Evolutionary conservation across 2,888 invertebrate genomes (phyloP), one percentile per base, ranked within the genome.

Genomic region (Ferdinandea cuprea): DNA sequence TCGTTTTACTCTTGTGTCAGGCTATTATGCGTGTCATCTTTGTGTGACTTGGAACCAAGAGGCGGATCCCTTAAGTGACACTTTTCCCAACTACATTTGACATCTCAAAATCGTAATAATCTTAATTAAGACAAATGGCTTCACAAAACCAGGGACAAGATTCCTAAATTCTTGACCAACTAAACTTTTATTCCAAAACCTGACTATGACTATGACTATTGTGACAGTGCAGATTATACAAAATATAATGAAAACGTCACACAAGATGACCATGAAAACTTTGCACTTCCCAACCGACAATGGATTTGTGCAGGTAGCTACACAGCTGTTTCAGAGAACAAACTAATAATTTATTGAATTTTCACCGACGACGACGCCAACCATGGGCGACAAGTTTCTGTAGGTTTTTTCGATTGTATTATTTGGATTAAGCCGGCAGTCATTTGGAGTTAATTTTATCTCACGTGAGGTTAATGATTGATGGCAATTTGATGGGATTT

Each of bases 121-220:
- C 66, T 42, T 68, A 76, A 76, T 76, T 76, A 76, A 76, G 74
- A 76, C 52, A 68, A 76, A 76, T 76, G 59, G 13, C 61, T 35
- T 15, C 32, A 54, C 44, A 66, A 44, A 46, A 13, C 13, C 42
- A n/a, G 15, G n/a, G 35, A 35, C 48, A 35, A 37, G 3, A 15
- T 6, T 15, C 58, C 15, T n/a, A n/a, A n/a, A n/a, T n/a, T n/a
- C n/a, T n/a, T n/a, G 9, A 32, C 17, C 28, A 1, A n/a, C 7
- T 11, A 50, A 66, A 65, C 65, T 74, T 74, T 74, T 66, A 30
- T 42, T 19, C 30, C 40, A 15, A n/a, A 19, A 8, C 32, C n/a
- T n/a, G n/a, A n/a, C n/a, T n/a, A n/a, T n/a, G n/a, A n/a, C n/a
- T n/a, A n/a, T 71, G 56, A 65, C 63, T 65, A 30, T 48, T 11